These are phyloP conservation scores for Pithys albifrons DNA, from an alignment of 2,113 vertebrate species.

Conservation along the genomic window DNA sequence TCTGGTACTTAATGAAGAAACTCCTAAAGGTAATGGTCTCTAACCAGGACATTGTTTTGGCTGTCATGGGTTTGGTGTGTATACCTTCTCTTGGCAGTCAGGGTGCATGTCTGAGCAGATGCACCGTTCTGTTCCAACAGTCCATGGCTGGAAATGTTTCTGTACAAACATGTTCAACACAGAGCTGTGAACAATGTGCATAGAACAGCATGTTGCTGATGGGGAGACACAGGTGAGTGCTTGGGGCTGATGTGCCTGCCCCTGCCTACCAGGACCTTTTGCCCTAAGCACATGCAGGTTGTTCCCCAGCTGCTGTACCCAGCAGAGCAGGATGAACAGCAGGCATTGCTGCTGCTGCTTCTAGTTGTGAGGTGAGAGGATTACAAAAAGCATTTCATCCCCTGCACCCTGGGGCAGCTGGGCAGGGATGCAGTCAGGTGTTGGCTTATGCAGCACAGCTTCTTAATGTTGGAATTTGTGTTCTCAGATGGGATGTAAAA, in stretches of 20 bases:
- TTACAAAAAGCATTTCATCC: not conserved
- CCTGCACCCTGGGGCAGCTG: not conserved
- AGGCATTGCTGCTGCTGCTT: not conserved
- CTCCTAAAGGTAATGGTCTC: constrained; percentile 87
- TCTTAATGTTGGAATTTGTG: not conserved
- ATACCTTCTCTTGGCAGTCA: not conserved
- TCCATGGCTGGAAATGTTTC: not conserved
- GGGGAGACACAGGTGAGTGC: not conserved
- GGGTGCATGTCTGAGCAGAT: not conserved
- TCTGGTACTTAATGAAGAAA: constrained; percentile 92
- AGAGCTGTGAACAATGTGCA: not conserved
- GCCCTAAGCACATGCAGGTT: not conserved
- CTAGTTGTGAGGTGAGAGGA: not conserved
- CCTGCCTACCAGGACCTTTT: not conserved
- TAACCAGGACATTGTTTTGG: not conserved
- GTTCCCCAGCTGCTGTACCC: not conserved
- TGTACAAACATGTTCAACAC: not conserved
- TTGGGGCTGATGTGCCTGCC: not conserved
- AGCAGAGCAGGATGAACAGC: not conserved
- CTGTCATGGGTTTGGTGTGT: not conserved
- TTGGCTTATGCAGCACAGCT: not conserved
- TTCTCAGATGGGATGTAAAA: not conserved
- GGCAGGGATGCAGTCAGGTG: not conserved
- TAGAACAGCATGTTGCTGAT: not conserved
- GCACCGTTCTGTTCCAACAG: not conserved